Evolutionary conservation across 2,797 vertebrate species (phyloP), one percentile per base, ranked within the genome.

Genomic region (Distichodus sexfasciatus): DNA sequence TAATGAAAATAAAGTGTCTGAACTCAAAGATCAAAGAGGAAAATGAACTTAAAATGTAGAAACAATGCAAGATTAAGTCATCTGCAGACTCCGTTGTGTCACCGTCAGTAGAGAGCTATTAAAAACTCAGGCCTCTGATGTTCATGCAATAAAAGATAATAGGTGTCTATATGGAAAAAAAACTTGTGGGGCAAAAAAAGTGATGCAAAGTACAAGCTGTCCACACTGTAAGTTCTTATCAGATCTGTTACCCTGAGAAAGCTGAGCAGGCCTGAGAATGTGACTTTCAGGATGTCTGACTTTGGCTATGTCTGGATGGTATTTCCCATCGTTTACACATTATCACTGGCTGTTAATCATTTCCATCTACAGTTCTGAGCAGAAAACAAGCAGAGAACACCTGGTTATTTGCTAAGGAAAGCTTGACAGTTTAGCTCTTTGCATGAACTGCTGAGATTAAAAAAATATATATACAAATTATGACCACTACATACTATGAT

Each of bases 51-150:
- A 3, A n/a, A n/a, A 43, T 47, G 15, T 53, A 17, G 15, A 21
- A 41, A 35, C 12, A 47, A 67, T 46, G 63, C 62, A 28, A 46
- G 11, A 12, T 67, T 59, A 61, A 35, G n/a, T n/a, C 15, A 14
- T 78, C 50, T 72, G 72, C 24, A 47, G 35, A 43, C 19, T 38
- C 28, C 41, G 35, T 75, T 28, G 44, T 17, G 17, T 48, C 63
- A 67, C 43, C 62, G 35, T 48, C 63, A 44, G 69, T 67, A 43
- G 6, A 28, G 21, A 28, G 23, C 47, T 61, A 46, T 60, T 19
- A 69, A 55, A 64, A 40, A 12, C 6, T 6, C 59, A 61, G 33
- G 33, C n/a, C 33, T 65, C 33, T 71, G 10, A 63, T 58, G 46
- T 28, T 21, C 17, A 26, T 23, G 12, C 19, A 76, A 60, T 64